Conservation (phyloP, 1,140 invertebrate genomes). For the Drosophila equinoxialis region DNA sequence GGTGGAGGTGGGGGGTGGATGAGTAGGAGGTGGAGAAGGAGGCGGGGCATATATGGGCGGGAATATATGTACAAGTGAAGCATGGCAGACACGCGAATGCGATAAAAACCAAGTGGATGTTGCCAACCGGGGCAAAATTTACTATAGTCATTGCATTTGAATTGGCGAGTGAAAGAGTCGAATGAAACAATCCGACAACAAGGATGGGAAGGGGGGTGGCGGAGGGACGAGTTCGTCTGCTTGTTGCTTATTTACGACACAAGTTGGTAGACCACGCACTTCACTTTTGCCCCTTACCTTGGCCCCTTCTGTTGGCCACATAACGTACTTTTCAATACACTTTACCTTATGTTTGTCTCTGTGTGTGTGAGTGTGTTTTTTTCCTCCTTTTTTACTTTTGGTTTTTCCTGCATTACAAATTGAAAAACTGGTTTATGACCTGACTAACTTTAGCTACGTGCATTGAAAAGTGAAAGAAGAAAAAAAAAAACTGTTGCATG, state of each 20-base stretch:
- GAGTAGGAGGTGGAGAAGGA: no score
- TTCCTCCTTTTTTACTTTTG: slow-evolving; percentile 15
- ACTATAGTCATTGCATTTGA: slow-evolving; percentile 49
- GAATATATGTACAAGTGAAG: slow-evolving; percentile 44
- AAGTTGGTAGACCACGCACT: slow-evolving; percentile 12
- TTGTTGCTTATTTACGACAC: slow-evolving; percentile 62
- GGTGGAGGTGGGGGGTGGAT: background rate
- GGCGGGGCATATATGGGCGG: background rate
- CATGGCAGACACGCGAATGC: slow-evolving; percentile 74
- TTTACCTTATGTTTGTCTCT: slow-evolving; percentile 26
- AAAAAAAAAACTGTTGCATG: slow-evolving; percentile 66
- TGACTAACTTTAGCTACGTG: slow-evolving; percentile 75
- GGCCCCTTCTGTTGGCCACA: background rate
- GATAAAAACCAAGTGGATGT: slow-evolving; percentile 62
- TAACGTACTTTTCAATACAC: slow-evolving; percentile 66
- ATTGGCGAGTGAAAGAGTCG: slow-evolving; percentile 5
- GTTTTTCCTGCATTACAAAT: slow-evolving; percentile 50
- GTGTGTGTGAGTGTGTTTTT: background rate
- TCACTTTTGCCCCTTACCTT: background rate
- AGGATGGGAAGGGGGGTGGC: no score
- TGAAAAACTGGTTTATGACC: slow-evolving; percentile 73
- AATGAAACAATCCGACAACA: background rate
- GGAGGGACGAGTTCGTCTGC: slow-evolving; percentile 18
- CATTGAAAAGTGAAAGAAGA: slow-evolving; percentile 48
- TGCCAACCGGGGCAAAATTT: slow-evolving; percentile 49